Evolutionary conservation across 1,140 invertebrate species (phyloP), one percentile per base, ranked within the genome.

Genomic region (Oryctes rhinoceros): DNA sequence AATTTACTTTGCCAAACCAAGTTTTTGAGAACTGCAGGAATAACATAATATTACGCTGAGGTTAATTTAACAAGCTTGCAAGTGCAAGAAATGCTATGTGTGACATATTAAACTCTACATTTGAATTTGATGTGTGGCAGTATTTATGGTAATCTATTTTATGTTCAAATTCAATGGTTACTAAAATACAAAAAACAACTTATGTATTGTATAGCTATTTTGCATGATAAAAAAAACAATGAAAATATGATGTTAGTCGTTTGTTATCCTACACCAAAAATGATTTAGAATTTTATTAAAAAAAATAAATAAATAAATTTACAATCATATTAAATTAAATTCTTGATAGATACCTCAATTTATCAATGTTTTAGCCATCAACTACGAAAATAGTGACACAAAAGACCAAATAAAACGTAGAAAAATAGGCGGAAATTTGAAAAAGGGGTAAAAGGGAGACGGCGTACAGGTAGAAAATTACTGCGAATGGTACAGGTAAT

Each of bases 351-450:
- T 67, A 67, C 65, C 65, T 67, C 65, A 67, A 35, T 67, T 35
- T 30, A 2, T 18, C 20, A 62, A 62, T 7, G 39, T 62, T 62
- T 62, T 62, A 62, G 53, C 53, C 15, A 18, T 62, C 20, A 67
- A 20, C 65, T 24, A 67, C 65, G 18, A 67, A 24, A 24, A 67
- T 10, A 67, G 35, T 67, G n/a, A 67, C 65, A 67, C 49, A 67
- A 67, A 30, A 67, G 65, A 30, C 30, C 65, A 76, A 4, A 74
- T 24, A 24, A 74, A 74, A 74, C 71, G 71, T 37, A 74, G 37
- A 44, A 39, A 76, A 48, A 37, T n/a, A 76, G 75, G 39, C 48
- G 30, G 75, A 76, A 76, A 76, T 76, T 76, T 44, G 30, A 44
- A 76, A 44, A 24, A 71, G 35, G 39, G 39, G 39, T 44, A 5